Base-by-base conservation (phyloP, 2,888 invertebrate genomes). In the Bombyx huttoni region DNA sequence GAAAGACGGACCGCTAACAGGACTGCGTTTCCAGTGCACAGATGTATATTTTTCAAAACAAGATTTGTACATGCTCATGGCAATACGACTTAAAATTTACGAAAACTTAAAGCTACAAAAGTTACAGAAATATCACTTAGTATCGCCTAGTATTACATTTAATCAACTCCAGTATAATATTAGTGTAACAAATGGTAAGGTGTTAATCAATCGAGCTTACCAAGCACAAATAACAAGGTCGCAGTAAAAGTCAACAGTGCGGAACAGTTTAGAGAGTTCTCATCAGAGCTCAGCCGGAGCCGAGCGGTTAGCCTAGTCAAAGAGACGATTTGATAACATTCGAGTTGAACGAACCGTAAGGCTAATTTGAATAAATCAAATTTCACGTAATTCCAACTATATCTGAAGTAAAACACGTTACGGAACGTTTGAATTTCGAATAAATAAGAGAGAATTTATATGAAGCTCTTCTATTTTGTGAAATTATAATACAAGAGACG, bases 301-400 rank as follows among this genome's bases (percentile, higher is more conserved):
- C 63, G 56, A 61, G 67, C 72, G 70, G 73, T 68, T 69, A 70
- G 67, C 71, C 72, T 66, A 70, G 67, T 70, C 73, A 73, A 73
- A 78, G 73, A 76, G 73, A 61, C 70, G 70, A 78, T 79, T 79
- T 78, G 78, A 81, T 77, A 78, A 75, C 74, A 72, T 77, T 77
- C 70, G 68, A 65, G 61, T 64, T 60, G 70, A 66, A 66, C 74
- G 70, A 75, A 70, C 72, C 74, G 66, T 69, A 65, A 70, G 69
- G 63, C 71, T 75, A 73, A 78, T 80, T 79, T 78, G 73, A 79
- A 79, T 80, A 78, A 78, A 81, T 83, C 78, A 76, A 81, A 79
- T 76, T 73, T 70, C 66, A 61, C 59, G 65, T 67, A 68, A 73
- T 71, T 71, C 67, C 57, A 62, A 63, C 61, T 61, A 62, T 56